phyloP scores from a whole-genome alignment of 2,888 invertebrate genomes.

The Acleris literana region DNA sequence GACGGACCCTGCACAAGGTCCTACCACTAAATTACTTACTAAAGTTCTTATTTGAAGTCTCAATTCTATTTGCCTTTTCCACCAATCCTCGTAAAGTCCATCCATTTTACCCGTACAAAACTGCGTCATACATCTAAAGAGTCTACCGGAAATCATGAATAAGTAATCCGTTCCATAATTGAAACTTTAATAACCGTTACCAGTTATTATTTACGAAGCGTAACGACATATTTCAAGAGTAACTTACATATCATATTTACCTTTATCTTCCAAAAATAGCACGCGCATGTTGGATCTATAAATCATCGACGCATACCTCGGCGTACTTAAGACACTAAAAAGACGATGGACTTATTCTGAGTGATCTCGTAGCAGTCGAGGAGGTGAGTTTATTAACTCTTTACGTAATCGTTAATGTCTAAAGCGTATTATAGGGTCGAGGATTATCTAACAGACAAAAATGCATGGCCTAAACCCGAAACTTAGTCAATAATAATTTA shows the following conservation, averaged over 20 bases:
- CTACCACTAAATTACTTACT: no score
- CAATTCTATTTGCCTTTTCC: no score
- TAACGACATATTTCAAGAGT: slow-evolving; percentile 22
- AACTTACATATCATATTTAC: slow-evolving; percentile 13
- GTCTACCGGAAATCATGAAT: neutral
- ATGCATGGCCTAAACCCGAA: no score
- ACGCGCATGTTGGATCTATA: slow-evolving; percentile 54
- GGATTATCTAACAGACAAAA: no score
- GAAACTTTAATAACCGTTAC: slow-evolving; percentile 13
- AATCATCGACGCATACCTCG: slow-evolving; percentile 59
- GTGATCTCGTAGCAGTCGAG: slow-evolving; percentile 15
- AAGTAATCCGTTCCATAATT: neutral
- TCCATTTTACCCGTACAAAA: no score
- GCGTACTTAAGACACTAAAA: slow-evolving; percentile 44
- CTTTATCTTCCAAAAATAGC: slow-evolving; percentile 48
- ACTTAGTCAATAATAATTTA: no score
- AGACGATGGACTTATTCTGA: slow-evolving; percentile 52
- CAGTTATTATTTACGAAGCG: slow-evolving; percentile 12
- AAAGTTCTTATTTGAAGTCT: no score
- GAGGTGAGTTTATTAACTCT: neutral
- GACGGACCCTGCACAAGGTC: no score
- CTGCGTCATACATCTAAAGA: neutral
- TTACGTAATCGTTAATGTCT: no score
- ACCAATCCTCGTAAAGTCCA: no score
- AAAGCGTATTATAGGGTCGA: no score